Conservation (phyloP, 2,888 invertebrate species). For the Corbicula japonica region DNA sequence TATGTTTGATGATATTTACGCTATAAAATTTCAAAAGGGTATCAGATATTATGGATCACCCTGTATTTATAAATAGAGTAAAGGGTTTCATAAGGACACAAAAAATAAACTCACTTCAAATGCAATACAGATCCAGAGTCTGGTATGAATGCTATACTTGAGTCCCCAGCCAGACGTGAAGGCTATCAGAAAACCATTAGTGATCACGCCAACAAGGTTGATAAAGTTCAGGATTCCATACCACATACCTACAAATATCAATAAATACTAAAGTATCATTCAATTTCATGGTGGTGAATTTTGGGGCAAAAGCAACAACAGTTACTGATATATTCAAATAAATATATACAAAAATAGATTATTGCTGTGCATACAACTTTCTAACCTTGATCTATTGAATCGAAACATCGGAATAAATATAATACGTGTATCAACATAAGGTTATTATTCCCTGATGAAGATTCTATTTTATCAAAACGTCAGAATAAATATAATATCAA, state of each 20-base stretch:
- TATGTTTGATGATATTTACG: too few species aligned
- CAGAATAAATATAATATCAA: too few species aligned
- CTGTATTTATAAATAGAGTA: neutral
- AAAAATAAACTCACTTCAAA: conserved; percentile 82
- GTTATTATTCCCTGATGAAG: too few species aligned
- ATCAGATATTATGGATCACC: too few species aligned
- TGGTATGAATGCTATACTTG: conserved; percentile 58
- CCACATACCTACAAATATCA: conserved; percentile 86
- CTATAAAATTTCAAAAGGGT: too few species aligned
- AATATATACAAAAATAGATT: neutral
- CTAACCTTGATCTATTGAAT: too few species aligned
- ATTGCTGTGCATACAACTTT: neutral
- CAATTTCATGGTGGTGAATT: too few species aligned
- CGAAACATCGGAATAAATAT: too few species aligned
- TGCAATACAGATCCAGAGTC: conserved; percentile 83
- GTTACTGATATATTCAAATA: neutral
- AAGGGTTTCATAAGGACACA: neutral
- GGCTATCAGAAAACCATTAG: conserved; percentile 87
- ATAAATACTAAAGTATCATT: too few species aligned
- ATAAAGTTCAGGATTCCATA: conserved; percentile 86
- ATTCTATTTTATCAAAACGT: too few species aligned
- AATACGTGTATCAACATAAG: too few species aligned
- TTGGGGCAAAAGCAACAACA: neutral
- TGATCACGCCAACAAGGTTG: conserved; percentile 86
- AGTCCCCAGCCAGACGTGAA: conserved; percentile 85